phyloP scores from a whole-genome alignment of 2,888 invertebrate species.

The Orthosia gracilis region DNA sequence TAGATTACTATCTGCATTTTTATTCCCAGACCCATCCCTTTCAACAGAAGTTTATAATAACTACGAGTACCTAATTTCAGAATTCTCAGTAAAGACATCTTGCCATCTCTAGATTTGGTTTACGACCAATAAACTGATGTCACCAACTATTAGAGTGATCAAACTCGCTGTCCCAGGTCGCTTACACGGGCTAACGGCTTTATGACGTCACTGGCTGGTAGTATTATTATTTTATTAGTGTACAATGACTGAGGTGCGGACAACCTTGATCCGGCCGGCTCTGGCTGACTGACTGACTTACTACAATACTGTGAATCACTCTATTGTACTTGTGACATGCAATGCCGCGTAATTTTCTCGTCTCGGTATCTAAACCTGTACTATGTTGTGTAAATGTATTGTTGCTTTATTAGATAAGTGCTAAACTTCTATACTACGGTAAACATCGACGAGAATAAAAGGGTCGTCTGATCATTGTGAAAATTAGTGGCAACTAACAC shows the following conservation, averaged over 20 bases:
- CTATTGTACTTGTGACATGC: constrained; percentile 52
- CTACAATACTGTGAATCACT: constrained; percentile 62
- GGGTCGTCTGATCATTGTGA: neutral
- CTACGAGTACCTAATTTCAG: constrained; percentile 21
- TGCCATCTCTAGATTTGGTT: constrained; percentile 36
- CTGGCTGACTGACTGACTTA: constrained; percentile 38
- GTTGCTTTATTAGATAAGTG: constrained; percentile 25
- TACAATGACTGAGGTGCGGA: constrained; percentile 48
- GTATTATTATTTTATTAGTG: constrained; percentile 47
- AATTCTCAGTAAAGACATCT: constrained; percentile 42
- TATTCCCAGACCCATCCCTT: neutral
- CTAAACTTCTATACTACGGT: neutral
- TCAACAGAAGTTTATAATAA: neutral
- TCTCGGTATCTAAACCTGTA: constrained; percentile 1
- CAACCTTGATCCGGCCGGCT: constrained; percentile 52
- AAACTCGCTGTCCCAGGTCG: constrained; percentile 31
- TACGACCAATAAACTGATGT: constrained; percentile 52
- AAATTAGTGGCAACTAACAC: neutral
- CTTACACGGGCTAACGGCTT: constrained; percentile 36
- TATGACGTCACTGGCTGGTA: constrained; percentile 53
- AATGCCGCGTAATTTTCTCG: constrained; percentile 33
- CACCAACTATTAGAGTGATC: constrained; percentile 49
- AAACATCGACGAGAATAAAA: neutral
- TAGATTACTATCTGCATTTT: neutral
- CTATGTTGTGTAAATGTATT: constrained; percentile 19